Conservation (phyloP, 2,888 invertebrate species). For the Ditula angustiorana region DNA sequence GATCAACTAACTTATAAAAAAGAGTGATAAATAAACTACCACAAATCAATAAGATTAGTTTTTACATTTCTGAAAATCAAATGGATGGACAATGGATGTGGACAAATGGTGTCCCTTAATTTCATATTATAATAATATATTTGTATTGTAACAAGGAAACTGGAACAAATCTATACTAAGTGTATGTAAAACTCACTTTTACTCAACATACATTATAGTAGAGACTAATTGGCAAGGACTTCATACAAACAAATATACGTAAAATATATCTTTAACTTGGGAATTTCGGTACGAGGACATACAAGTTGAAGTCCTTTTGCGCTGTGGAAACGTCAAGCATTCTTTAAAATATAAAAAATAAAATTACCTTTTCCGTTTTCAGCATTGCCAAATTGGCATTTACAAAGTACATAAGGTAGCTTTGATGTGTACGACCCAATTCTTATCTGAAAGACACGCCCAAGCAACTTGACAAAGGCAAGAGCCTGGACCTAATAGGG, state of each 20-base stretch:
- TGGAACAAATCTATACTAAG: too few species aligned
- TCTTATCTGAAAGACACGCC: conserved; percentile 81
- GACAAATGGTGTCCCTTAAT: too few species aligned
- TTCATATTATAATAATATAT: too few species aligned
- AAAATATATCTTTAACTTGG: neutral
- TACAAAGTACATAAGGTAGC: conserved; percentile 44
- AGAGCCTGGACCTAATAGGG: conserved; percentile 78
- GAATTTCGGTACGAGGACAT: neutral
- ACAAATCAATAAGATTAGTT: too few species aligned
- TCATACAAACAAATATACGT: neutral
- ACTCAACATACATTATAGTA: neutral
- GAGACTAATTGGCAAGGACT: neutral
- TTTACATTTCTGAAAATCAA: too few species aligned
- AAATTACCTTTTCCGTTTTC: conserved; percentile 28
- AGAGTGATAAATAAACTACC: too few species aligned
- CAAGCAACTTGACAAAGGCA: conserved; percentile 71
- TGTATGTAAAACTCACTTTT: too few species aligned
- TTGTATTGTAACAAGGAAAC: too few species aligned
- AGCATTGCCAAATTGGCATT: conserved; percentile 37
- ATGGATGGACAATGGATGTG: too few species aligned
- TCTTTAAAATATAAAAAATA: conserved; percentile 32
- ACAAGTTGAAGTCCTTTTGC: neutral
- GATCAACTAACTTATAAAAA: too few species aligned
- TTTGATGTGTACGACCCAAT: conserved; percentile 80
- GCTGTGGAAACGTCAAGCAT: conserved; percentile 23